These are phyloP conservation scores for Falco concolor DNA, from an alignment of 2,797 vertebrate species.

Conservation along the genomic window DNA sequence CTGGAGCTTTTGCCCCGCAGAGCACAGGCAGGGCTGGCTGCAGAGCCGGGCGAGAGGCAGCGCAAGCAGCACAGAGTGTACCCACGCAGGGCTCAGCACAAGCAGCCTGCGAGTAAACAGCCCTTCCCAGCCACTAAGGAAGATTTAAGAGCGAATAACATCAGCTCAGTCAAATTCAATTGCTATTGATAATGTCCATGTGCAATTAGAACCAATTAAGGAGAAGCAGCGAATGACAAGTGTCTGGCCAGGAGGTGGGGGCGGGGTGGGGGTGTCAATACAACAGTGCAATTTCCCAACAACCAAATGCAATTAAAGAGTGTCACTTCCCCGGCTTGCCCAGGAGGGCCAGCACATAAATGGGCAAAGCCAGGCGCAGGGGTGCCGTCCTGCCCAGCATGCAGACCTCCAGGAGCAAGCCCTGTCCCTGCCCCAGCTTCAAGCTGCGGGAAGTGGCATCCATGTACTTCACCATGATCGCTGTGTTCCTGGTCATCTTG, in stretches of 20 bases:
- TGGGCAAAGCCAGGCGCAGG: slow-evolving; percentile 19
- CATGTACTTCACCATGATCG: slow-evolving; percentile 87
- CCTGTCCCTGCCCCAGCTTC: slow-evolving; percentile 76
- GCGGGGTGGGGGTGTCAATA: slow-evolving; percentile 58
- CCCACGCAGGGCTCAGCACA: background rate
- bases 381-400: background rate
- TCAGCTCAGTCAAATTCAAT: slow-evolving; percentile 67
- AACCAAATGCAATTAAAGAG: slow-evolving; percentile 86
- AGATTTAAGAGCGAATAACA: background rate
- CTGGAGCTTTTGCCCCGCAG: accelerated
- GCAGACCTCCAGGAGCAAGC: slow-evolving; percentile 3
- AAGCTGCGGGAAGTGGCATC: slow-evolving; percentile 82
- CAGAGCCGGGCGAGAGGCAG: background rate
- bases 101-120: background rate
- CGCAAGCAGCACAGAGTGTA: background rate
- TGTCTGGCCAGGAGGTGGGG: slow-evolving; percentile 75
- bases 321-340: slow-evolving; percentile 69
- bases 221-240: slow-evolving; percentile 75
- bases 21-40: background rate
- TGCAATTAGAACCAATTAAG: slow-evolving; percentile 84
- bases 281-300: slow-evolving; percentile 87
- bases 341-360: slow-evolving; percentile 81
- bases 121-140: background rate
- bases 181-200: slow-evolving; percentile 82
- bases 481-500: slow-evolving; percentile 85